Percentiles rank a stretch among this genome's conserved stretches.
Evolutionary conservation across 2,113 vertebrate genomes (phyloP).

Genomic region (Puffinus mauretanicus): DNA sequence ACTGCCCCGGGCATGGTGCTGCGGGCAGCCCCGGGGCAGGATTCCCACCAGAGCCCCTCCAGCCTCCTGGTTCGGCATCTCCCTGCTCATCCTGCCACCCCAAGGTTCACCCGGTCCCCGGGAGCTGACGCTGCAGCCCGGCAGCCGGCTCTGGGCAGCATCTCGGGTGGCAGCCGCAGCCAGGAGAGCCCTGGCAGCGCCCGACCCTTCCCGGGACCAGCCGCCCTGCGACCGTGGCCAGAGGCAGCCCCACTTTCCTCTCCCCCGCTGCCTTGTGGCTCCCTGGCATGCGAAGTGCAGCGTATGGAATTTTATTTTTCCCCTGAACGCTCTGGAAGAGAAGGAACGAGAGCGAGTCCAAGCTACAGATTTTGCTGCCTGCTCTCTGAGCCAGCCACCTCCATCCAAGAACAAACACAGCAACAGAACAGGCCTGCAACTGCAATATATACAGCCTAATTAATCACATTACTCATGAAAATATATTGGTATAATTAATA

Average conservation of each 20-base stretch:
- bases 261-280: not conserved
- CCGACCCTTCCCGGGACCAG: not conserved
- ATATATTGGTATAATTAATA: conserved; percentile 67
- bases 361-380: not conserved
- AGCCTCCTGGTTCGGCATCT: not conserved
- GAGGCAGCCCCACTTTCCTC: not conserved
- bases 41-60: not conserved
- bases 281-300: not conserved
- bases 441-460: not conserved
- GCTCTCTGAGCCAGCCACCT: not conserved
- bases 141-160: not conserved
- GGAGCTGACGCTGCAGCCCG: not conserved
- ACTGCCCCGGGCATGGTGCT: too few species aligned
- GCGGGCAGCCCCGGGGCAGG: not conserved
- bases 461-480: conserved; percentile 58
- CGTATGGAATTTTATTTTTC: rapidly evolving
- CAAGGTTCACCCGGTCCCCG: not conserved
- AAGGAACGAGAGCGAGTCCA: not conserved
- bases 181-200: not conserved
- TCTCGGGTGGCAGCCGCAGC: too few species aligned
- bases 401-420: not conserved
- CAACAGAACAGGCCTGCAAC: not conserved
- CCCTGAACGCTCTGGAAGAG: not conserved
- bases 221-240: rapidly evolving
- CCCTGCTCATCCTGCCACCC: not conserved